Percentiles rank a stretch among this genome's conserved stretches.
Evolutionary conservation across 2,888 invertebrate species (phyloP).

Genomic region (Sepioteuthis lessoniana): DNA sequence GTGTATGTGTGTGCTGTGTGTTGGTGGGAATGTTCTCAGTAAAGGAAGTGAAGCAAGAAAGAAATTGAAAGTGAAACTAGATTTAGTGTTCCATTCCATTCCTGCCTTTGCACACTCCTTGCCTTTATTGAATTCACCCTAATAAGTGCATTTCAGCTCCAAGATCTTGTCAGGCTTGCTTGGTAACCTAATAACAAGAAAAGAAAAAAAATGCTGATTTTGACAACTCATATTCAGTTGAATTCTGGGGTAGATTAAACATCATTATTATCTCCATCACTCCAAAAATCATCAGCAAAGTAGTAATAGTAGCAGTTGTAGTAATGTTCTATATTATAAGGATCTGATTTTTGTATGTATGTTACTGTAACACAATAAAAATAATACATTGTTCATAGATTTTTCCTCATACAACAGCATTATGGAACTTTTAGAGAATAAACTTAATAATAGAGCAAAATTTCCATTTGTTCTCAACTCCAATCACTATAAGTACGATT

Average conservation of each 20-base stretch:
- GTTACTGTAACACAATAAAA: too few species aligned
- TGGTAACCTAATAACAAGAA: conserved; percentile 23
- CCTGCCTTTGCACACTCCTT: background rate
- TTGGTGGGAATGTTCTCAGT: background rate
- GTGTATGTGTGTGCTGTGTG: background rate
- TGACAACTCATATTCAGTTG: background rate
- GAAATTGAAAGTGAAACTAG: background rate
- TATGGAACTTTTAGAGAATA: too few species aligned
- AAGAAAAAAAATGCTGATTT: background rate
- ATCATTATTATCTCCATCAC: background rate
- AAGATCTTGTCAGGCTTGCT: conserved; percentile 33
- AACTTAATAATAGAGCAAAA: too few species aligned
- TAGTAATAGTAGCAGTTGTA: background rate
- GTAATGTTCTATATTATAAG: background rate
- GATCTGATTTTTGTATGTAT: too few species aligned
- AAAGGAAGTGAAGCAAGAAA: background rate
- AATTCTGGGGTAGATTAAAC: background rate
- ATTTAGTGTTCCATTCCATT: background rate
- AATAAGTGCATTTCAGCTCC: background rate
- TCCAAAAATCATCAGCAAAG: background rate
- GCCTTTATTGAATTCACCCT: background rate
- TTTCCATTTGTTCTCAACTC: too few species aligned
- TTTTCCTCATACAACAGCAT: too few species aligned
- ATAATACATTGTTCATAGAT: too few species aligned
- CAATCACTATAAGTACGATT: too few species aligned